A percentile compares a stretch with the other conserved stretches of the same genome.
Conservation (phyloP, 2,888 invertebrate genomes). For the Trisateles emortualis region DNA sequence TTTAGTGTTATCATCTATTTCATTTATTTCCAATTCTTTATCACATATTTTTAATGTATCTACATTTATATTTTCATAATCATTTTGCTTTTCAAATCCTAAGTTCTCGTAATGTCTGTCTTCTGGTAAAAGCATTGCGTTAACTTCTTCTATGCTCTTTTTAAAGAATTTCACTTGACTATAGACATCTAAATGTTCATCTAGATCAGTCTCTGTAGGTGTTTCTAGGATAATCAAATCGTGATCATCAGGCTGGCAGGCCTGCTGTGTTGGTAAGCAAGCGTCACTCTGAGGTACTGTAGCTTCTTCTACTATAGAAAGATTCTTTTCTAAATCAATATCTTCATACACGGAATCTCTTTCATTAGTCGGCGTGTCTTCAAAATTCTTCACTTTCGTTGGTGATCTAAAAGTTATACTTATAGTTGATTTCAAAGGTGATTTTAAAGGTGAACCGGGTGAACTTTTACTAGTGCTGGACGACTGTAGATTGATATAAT, state of each 20-base stretch:
- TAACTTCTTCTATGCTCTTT: slow-evolving; percentile 91
- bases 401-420: slow-evolving; percentile 91
- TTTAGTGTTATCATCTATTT: slow-evolving; percentile 54
- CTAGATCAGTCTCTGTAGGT: slow-evolving; percentile 78
- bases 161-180: slow-evolving; percentile 92
- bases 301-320: slow-evolving; percentile 85
- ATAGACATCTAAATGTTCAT: slow-evolving; percentile 87
- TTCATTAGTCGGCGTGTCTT: slow-evolving; percentile 76
- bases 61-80: slow-evolving; percentile 76
- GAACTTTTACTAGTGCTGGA: slow-evolving; percentile 79
- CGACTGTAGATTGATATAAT: slow-evolving; percentile 80
- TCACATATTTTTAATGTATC: slow-evolving; percentile 72
- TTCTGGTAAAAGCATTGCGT: slow-evolving; percentile 79
- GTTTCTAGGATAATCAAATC: slow-evolving; percentile 86
- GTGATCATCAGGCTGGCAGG: slow-evolving; percentile 80
- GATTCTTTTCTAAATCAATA: slow-evolving; percentile 79
- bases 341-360: slow-evolving; percentile 88
- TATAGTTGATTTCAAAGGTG: slow-evolving; percentile 90
- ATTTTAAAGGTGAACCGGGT: slow-evolving; percentile 78
- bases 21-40: slow-evolving; percentile 60
- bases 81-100: slow-evolving; percentile 61
- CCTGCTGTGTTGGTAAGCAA: slow-evolving; percentile 86
- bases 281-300: slow-evolving; percentile 85
- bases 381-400: slow-evolving; percentile 82
- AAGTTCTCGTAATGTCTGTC: slow-evolving; percentile 73